A percentile compares a stretch with the other conserved stretches of the same genome.
Conservation (phyloP, 2,797 vertebrate species). For the Argyrosomus regius region DNA sequence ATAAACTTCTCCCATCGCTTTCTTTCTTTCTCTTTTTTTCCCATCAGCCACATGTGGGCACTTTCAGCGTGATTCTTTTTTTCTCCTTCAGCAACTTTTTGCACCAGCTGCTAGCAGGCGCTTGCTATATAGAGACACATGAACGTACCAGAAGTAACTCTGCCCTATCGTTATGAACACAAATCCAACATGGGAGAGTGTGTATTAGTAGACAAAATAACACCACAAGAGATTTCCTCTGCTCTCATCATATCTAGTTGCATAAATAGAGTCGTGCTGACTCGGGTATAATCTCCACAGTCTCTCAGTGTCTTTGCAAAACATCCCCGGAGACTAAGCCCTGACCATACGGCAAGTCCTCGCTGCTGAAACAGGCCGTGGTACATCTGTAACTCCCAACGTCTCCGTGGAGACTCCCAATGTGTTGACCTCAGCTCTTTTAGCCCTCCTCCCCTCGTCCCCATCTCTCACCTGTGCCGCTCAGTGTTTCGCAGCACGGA, state of each 20-base stretch:
- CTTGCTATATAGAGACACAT: neutral
- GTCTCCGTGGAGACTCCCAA: constrained; percentile 43
- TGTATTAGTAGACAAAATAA: constrained; percentile 26
- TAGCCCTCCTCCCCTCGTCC: neutral
- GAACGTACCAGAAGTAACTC: constrained; percentile 3
- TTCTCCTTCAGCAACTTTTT: constrained; percentile 63
- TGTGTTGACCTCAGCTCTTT: constrained; percentile 68
- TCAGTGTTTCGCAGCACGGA: constrained; percentile 28
- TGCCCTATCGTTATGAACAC: neutral
- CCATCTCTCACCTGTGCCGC: constrained; percentile 40
- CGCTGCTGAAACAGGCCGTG: constrained; percentile 30
- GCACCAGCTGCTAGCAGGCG: constrained; percentile 28
- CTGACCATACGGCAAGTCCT: constrained; percentile 7
- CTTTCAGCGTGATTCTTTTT: constrained; percentile 59
- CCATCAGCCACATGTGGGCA: constrained; percentile 60
- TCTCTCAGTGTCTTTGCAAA: constrained; percentile 15
- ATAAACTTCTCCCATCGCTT: constrained; percentile 55
- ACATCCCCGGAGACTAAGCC: constrained; percentile 40
- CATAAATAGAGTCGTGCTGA: constrained; percentile 63
- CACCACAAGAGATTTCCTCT: constrained; percentile 43
- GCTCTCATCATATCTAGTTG: constrained; percentile 21
- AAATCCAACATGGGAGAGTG: constrained; percentile 1
- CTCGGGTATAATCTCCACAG: constrained; percentile 43
- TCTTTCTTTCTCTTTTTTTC: constrained; percentile 3
- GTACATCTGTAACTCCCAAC: constrained; percentile 64